Evolutionary conservation across 2,797 vertebrate species (phyloP).

Genomic region (Galago senegalensis): DNA sequence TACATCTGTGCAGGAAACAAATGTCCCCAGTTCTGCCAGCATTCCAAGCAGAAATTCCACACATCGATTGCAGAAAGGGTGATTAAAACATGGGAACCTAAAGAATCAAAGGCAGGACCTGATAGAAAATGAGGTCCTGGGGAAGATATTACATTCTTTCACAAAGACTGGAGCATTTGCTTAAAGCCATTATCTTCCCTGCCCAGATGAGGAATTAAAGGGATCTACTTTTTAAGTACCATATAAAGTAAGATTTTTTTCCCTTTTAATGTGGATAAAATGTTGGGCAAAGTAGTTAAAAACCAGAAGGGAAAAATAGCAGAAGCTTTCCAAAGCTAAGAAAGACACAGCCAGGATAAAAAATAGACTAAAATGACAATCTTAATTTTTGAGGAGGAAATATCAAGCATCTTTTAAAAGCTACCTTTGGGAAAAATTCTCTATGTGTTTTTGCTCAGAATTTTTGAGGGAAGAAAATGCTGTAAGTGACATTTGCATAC

Average conservation of each 20-base stretch:
- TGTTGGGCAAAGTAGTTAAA: not conserved
- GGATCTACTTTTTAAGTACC: not conserved
- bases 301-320: not conserved
- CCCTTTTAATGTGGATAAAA: slow-evolving; percentile 40
- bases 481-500: not conserved
- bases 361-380: not conserved
- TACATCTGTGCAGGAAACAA: not conserved
- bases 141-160: not conserved
- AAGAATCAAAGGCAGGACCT: not conserved
- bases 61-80: not conserved
- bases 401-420: not conserved
- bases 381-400: not conserved
- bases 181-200: not conserved
- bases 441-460: not conserved
- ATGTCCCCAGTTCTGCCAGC: not conserved
- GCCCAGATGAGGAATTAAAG: not conserved
- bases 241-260: not conserved
- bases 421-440: not conserved
- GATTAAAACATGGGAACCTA: not conserved
- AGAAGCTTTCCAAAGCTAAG: not conserved
- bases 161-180: not conserved
- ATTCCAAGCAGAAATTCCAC: rapidly evolving
- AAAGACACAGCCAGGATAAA: not conserved
- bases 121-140: not conserved
- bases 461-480: not conserved